A percentile compares a stretch with the other conserved stretches of the same genome.
phyloP scores from a whole-genome alignment of 2,888 invertebrate genomes.

The Heliothis peltigera region DNA sequence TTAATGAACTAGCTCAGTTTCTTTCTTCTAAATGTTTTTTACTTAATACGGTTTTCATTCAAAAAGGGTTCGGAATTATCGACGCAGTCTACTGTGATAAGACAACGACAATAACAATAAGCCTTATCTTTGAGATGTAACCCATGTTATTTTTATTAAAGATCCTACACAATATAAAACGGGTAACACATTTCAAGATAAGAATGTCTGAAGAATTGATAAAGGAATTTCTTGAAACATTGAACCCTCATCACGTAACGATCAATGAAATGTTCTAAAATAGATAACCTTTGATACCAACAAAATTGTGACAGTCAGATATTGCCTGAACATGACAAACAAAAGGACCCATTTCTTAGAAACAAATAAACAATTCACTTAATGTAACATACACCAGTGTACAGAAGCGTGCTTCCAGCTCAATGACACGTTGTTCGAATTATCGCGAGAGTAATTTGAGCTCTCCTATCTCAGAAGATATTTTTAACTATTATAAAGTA shows the following conservation, averaged over 20 bases:
- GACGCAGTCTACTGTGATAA: background rate
- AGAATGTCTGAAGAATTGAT: slow-evolving; percentile 7
- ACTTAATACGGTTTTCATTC: background rate
- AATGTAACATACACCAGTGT: background rate
- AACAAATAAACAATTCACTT: background rate
- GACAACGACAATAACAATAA: background rate
- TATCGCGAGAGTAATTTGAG: no score
- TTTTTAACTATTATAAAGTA: no score
- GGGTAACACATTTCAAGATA: slow-evolving; percentile 11
- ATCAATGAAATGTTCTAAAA: slow-evolving; percentile 12
- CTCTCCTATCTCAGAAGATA: no score
- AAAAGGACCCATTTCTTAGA: slow-evolving; percentile 7
- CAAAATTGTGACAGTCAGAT: background rate
- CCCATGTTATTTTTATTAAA: background rate
- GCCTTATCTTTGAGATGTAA: background rate
- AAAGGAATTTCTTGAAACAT: slow-evolving; percentile 21
- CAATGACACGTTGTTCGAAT: no score
- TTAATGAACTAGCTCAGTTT: slow-evolving; percentile 5
- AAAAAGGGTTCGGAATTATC: background rate
- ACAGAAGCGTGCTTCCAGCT: no score
- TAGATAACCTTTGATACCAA: slow-evolving; percentile 26
- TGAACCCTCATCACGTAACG: slow-evolving; percentile 28
- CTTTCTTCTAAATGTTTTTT: background rate
- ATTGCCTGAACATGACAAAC: background rate
- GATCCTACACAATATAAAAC: slow-evolving; percentile 15